phyloP scores from a whole-genome alignment of 1,140 invertebrate genomes.

The Euwallacea fornicatus region DNA sequence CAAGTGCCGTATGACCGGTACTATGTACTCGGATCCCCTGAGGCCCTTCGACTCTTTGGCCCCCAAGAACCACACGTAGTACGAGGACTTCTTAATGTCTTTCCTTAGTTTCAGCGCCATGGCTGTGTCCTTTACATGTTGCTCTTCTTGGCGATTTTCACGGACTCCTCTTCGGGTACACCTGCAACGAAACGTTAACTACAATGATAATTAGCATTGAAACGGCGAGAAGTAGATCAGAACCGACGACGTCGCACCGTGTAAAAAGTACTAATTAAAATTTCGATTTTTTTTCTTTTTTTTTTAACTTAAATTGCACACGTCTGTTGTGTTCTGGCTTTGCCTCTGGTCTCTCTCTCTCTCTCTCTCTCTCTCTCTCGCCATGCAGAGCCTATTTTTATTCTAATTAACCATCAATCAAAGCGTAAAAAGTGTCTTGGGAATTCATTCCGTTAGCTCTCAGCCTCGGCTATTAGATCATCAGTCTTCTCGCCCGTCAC shows the following conservation, averaged over 20 bases:
- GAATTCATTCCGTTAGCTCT: not conserved
- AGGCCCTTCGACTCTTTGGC: constrained; percentile 91
- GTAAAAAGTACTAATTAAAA: not conserved
- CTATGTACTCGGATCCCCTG: constrained; percentile 75
- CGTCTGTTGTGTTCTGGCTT: too few species aligned
- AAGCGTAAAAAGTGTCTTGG: not conserved
- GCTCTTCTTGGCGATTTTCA: too few species aligned
- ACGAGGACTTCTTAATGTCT: constrained; percentile 93
- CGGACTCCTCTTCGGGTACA: not conserved
- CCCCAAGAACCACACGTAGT: constrained; percentile 98
- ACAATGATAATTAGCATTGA: not conserved
- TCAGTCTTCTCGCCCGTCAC: not conserved
- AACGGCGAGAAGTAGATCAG: not conserved
- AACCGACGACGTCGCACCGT: not conserved
- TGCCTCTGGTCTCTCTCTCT: too few species aligned
- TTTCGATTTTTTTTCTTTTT: too few species aligned
- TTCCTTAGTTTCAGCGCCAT: constrained; percentile 74
- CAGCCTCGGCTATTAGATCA: not conserved
- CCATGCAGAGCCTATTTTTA: too few species aligned
- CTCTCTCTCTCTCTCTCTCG: too few species aligned
- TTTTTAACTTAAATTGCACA: too few species aligned
- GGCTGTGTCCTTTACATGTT: constrained; percentile 16
- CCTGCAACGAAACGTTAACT: not conserved
- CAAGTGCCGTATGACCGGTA: constrained; percentile 82
- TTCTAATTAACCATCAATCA: constrained; percentile 2